Conservation (phyloP, 2,888 invertebrate species). For the Tachina fera region DNA sequence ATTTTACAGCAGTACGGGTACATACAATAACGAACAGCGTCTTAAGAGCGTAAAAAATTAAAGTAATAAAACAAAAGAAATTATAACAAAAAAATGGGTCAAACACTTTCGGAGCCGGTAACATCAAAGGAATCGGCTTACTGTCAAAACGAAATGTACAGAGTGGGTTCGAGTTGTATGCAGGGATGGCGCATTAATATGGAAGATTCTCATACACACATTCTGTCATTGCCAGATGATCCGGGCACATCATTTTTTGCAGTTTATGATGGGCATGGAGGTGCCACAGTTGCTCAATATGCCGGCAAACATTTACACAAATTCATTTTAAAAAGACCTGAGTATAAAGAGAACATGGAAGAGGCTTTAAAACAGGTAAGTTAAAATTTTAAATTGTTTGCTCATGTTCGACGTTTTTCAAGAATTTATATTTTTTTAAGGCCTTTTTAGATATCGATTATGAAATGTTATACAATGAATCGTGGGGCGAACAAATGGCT, state of each 20-base stretch:
- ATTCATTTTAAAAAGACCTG: constrained; percentile 91
- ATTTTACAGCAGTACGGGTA: constrained; percentile 1
- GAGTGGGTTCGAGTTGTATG: constrained; percentile 98
- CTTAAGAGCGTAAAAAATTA: neutral
- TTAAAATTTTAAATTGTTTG: neutral
- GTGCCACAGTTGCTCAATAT: constrained; percentile 95
- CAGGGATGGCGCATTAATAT: constrained; percentile 99
- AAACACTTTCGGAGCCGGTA: constrained; percentile 98
- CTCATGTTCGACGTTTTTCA: neutral
- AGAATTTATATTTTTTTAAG: constrained; percentile 80
- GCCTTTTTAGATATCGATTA: constrained; percentile 96
- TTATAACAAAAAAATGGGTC: constrained; percentile 89
- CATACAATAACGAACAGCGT: constrained; percentile 1
- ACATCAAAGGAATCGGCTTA: constrained; percentile 93
- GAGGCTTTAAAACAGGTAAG: constrained; percentile 92
- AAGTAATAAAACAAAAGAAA: neutral
- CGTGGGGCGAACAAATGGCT: constrained; percentile 94
- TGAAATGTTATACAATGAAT: constrained; percentile 94
- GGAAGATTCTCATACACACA: constrained; percentile 99
- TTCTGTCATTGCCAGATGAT: constrained; percentile 95
- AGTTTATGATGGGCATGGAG: constrained; percentile 91
- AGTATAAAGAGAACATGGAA: constrained; percentile 91
- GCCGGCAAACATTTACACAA: constrained; percentile 98
- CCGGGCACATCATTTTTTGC: constrained; percentile 97
- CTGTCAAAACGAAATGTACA: constrained; percentile 88